Evolutionary conservation across 2,113 vertebrate species (phyloP).

Genomic region (Laterallus jamaicensis): DNA sequence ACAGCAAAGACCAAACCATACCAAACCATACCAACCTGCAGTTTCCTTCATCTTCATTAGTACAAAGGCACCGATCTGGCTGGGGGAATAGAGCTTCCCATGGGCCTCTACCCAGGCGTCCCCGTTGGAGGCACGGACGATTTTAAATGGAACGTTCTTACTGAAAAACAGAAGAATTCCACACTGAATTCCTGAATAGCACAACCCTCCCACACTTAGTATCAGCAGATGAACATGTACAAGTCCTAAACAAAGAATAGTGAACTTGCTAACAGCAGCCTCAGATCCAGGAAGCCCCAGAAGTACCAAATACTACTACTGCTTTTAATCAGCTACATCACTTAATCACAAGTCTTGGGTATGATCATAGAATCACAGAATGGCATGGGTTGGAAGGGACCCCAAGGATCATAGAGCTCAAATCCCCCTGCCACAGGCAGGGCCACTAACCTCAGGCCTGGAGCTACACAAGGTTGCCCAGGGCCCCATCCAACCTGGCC

Average conservation of each 20-base stretch:
- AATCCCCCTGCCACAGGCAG: no score
- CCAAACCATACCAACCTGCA: constrained; percentile 80
- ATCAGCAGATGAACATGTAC: fast-evolving
- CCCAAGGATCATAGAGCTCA: no score
- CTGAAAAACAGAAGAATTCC: constrained; percentile 66
- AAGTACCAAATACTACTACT: neutral
- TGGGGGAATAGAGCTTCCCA: constrained; percentile 96
- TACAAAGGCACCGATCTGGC: constrained; percentile 94
- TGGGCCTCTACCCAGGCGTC: constrained; percentile 98
- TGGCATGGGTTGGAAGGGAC: no score
- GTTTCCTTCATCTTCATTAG: constrained; percentile 99
- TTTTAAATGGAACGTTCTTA: constrained; percentile 96
- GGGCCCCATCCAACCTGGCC: no score
- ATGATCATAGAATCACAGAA: neutral
- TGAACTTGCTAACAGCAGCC: neutral
- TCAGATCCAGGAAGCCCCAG: neutral
- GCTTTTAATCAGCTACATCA: neutral
- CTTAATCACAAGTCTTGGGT: neutral
- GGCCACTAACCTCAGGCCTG: no score
- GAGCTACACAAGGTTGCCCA: no score
- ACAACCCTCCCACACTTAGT: neutral
- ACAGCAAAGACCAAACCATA: neutral
- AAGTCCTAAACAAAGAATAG: neutral
- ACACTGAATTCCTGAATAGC: neutral
- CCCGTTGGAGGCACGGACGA: constrained; percentile 94